These are phyloP conservation scores for Chaetoderma sp. DNA, from an alignment of 2,888 invertebrate species.

Conservation along the genomic window DNA sequence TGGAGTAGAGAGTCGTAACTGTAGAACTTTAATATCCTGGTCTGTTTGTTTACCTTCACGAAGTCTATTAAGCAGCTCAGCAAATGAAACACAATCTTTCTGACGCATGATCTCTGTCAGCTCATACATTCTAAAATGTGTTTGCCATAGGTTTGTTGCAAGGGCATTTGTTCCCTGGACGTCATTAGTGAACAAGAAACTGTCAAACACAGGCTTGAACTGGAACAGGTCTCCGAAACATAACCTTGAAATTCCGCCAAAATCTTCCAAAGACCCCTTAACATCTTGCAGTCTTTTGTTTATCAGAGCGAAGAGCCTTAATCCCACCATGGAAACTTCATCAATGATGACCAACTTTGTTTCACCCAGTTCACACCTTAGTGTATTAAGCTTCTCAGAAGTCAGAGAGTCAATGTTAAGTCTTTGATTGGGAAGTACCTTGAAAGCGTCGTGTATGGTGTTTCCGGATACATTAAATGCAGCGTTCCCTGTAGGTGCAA, in stretches of 20 bases:
- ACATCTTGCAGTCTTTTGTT: not conserved
- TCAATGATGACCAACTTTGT: not conserved
- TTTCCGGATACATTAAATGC: not conserved
- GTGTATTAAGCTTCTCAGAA: not conserved
- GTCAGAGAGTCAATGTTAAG: not conserved
- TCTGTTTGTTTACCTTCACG: not conserved
- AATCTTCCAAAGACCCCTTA: not conserved
- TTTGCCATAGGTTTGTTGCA: not conserved
- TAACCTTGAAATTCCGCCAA: not conserved
- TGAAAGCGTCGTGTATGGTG: not conserved
- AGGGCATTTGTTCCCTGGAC: not conserved
- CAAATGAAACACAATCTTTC: not conserved
- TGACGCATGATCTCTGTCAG: not conserved
- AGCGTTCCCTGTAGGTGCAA: not conserved
- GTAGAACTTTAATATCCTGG: not conserved
- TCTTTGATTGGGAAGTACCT: not conserved
- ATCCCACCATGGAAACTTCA: not conserved
- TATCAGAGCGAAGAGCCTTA: not conserved
- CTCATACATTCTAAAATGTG: constrained; percentile 3
- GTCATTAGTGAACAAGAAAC: not conserved
- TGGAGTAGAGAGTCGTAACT: not conserved
- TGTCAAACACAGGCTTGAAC: not conserved
- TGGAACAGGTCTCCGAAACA: not conserved
- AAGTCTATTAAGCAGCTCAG: constrained; percentile 2
- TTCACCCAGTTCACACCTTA: not conserved